Evolutionary conservation across 2,113 vertebrate species (phyloP).

Genomic region (Dermatemys mawii): DNA sequence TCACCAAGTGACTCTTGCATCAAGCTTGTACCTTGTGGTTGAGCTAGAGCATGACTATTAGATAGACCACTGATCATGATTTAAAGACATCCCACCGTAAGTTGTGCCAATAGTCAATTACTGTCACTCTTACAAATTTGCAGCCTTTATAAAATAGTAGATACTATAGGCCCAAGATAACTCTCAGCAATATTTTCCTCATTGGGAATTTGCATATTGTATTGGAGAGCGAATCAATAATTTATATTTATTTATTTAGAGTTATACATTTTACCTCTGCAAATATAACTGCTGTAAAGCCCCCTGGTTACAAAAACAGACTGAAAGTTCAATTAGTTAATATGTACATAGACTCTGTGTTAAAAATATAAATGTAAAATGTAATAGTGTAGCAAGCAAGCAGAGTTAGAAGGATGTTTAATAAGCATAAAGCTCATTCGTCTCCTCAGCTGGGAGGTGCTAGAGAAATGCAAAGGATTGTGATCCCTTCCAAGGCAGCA

Average conservation of each 20-base stretch:
- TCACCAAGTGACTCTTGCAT: not conserved
- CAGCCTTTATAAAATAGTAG: not conserved
- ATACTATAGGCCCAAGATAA: not conserved
- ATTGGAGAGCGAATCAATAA: not conserved
- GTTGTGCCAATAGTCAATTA: not conserved
- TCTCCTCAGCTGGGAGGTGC: not conserved
- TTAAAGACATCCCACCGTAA: not conserved
- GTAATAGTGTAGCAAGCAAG: not conserved
- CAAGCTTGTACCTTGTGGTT: not conserved
- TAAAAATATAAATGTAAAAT: not conserved
- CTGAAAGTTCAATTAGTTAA: not conserved
- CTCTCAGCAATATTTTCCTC: not conserved
- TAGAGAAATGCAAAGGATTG: not conserved
- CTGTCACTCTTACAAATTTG: not conserved
- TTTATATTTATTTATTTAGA: not conserved
- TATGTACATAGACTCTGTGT: not conserved
- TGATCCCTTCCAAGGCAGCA: not conserved
- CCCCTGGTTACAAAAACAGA: not conserved
- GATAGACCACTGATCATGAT: not conserved
- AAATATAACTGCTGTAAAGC: not conserved
- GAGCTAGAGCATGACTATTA: not conserved
- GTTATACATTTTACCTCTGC: not conserved
- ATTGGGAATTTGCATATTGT: not conserved
- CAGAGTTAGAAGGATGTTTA: not conserved
- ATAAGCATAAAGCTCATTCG: not conserved